Conservation (phyloP, 1,140 invertebrate genomes). For the Hydropsyche tenuis region DNA sequence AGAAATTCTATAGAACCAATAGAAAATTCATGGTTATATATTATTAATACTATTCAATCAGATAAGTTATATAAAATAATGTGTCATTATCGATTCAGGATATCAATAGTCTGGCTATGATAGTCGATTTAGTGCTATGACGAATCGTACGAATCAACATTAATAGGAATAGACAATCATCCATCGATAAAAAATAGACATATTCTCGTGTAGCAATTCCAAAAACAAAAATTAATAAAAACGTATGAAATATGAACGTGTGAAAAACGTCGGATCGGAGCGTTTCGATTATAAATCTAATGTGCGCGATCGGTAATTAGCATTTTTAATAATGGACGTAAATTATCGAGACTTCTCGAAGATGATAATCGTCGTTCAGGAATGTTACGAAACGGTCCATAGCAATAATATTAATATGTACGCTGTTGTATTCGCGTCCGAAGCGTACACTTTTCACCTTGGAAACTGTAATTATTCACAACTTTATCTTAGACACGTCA, state of each 20-base stretch:
- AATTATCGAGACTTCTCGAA: conserved; percentile 1
- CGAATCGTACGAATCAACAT: too few relatives aligned
- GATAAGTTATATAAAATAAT: too few relatives aligned
- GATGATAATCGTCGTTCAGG: conserved; percentile 3
- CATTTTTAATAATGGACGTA: conserved; percentile 25
- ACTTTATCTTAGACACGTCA: conserved; percentile 35
- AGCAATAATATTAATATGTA: background rate
- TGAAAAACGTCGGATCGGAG: background rate
- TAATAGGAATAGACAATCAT: too few relatives aligned
- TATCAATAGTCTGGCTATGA: too few relatives aligned
- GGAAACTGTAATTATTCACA: conserved; percentile 38
- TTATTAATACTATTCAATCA: too few relatives aligned
- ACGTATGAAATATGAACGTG: conserved; percentile 10
- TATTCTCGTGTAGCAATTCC: too few relatives aligned
- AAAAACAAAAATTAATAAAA: conserved; percentile 2
- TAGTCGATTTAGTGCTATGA: too few relatives aligned
- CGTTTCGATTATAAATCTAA: conserved; percentile 12
- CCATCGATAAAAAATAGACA: too few relatives aligned
- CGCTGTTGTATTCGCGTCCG: conserved; percentile 15
- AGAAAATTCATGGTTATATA: too few relatives aligned
- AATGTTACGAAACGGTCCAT: background rate
- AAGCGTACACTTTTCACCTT: conserved; percentile 33
- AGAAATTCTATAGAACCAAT: too few relatives aligned
- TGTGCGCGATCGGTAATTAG: conserved; percentile 2
- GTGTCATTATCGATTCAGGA: too few relatives aligned